Evolutionary conservation across 2,888 invertebrate genomes (phyloP), one percentile per base, ranked within the genome.

Genomic region (Keiferia lycopersicella): DNA sequence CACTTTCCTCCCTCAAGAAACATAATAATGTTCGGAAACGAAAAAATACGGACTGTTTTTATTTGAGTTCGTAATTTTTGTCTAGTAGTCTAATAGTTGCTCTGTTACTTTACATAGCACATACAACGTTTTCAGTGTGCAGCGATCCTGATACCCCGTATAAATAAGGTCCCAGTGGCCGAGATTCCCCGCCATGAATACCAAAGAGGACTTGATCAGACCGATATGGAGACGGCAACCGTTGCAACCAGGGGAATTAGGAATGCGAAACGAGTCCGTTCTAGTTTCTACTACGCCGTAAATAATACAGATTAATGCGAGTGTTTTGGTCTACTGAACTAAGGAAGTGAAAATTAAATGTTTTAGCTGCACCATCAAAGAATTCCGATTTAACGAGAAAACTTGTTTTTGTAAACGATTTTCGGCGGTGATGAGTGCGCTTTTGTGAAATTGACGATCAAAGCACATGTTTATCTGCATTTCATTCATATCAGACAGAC

Each of bases 101-200:
- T 26, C 26, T 4, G 26, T 26, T 26, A n/a, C n/a, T n/a, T n/a
- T n/a, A n/a, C n/a, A n/a, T n/a, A n/a, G n/a, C n/a, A 6, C 26
- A 26, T 6, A 26, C 26, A 26, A 26, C 2, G 34, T 34, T 34
- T 34, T 34, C 34, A 8, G 34, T 8, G 8, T 8, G 8, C 34
- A 34, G 7, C 34, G 34, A 7, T 10, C 34, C 34, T 34, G 10
- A 34, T 8, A 34, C 34, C 34, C 34, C 10, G 34, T 34, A 77
- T 73, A 76, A 73, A 73, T 73, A 74, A 73, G 73, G 77, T 75
- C 70, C 77, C 76, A 75, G 71, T 83, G 81, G 76, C 83, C 81
- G 77, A 78, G 77, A 80, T 85, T 79, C 72, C 73, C 73, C 76
- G 77, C 74, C 70, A 76, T 75, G 82, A 83, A 83, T 81, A 80